These are phyloP conservation scores for Hiodon tergisus DNA, from an alignment of 2,113 vertebrate species.

Conservation along the genomic window DNA sequence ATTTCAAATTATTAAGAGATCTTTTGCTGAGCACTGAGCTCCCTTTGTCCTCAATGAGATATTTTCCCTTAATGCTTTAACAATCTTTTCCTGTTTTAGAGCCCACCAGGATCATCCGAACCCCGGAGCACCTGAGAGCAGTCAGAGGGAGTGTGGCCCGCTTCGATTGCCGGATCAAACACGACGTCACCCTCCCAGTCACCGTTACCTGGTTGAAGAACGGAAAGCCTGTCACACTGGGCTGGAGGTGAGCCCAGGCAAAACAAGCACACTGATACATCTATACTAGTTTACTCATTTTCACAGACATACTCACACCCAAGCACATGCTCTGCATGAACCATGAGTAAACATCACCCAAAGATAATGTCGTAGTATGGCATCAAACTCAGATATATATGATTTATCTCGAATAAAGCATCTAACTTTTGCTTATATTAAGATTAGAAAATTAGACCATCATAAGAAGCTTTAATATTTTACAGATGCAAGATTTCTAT, in stretches of 20 bases:
- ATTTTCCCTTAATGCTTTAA: background rate
- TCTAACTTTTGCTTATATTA: no score
- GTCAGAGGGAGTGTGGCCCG: conserved; percentile 72
- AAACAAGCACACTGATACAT: background rate
- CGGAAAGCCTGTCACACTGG: conserved; percentile 61
- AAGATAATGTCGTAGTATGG: background rate
- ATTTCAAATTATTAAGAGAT: no score
- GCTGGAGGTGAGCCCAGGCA: conserved; percentile 56
- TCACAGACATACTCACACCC: background rate
- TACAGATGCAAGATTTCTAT: background rate
- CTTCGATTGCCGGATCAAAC: conserved; percentile 75
- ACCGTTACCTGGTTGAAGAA: conserved; percentile 83
- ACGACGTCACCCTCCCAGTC: conserved; percentile 72
- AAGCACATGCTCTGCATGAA: background rate
- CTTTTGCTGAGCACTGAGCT: no score
- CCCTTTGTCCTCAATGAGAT: no score
- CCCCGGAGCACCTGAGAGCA: conserved; percentile 75
- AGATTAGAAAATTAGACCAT: no score
- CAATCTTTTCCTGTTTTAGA: conserved; percentile 58
- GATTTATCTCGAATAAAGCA: no score
- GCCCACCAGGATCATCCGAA: conserved; percentile 77
- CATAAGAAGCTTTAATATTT: background rate
- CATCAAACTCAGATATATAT: background rate
- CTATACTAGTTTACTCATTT: background rate
- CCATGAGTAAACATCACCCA: background rate